Percentiles rank a stretch among this genome's conserved stretches.
These are phyloP conservation scores for Empidonax traillii DNA, from an alignment of 2,113 vertebrate genomes.

Conservation along the genomic window DNA sequence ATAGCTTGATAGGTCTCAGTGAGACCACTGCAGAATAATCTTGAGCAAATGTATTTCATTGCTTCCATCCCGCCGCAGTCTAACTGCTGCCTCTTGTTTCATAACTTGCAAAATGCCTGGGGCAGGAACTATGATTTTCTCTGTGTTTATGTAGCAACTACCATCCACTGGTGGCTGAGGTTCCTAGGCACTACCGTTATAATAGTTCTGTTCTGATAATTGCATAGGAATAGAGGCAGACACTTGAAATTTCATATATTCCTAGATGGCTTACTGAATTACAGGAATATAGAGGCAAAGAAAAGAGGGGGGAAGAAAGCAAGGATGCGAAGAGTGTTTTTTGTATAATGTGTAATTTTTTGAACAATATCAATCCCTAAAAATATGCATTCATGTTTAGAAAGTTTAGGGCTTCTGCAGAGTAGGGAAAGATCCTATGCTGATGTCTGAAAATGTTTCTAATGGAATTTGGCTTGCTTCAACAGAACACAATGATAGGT, in stretches of 20 bases:
- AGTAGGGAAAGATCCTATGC: neutral
- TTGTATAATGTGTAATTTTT: neutral
- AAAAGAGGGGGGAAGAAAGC: neutral
- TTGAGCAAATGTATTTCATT: conserved; percentile 19
- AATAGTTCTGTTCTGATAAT: neutral
- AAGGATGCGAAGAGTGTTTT: neutral
- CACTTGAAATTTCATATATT: neutral
- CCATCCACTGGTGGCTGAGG: neutral
- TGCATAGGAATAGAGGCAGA: neutral
- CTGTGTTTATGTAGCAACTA: conserved; percentile 17
- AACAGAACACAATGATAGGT: conserved; percentile 18
- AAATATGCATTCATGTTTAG: neutral
- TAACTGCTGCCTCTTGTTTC: conserved; percentile 20
- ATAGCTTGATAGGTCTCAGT: neutral
- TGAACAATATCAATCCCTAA: neutral
- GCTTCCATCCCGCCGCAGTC: neutral
- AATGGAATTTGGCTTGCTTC: conserved; percentile 9
- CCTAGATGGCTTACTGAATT: neutral
- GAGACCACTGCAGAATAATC: neutral
- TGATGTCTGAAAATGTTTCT: neutral
- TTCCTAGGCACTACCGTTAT: neutral
- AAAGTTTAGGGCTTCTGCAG: neutral
- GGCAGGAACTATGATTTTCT: conserved; percentile 11
- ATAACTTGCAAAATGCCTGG: conserved; percentile 6
- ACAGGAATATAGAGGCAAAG: neutral